Evolutionary conservation across 2,888 invertebrate species (phyloP), one percentile per base, ranked within the genome.

Genomic region (Tillus elongatus): DNA sequence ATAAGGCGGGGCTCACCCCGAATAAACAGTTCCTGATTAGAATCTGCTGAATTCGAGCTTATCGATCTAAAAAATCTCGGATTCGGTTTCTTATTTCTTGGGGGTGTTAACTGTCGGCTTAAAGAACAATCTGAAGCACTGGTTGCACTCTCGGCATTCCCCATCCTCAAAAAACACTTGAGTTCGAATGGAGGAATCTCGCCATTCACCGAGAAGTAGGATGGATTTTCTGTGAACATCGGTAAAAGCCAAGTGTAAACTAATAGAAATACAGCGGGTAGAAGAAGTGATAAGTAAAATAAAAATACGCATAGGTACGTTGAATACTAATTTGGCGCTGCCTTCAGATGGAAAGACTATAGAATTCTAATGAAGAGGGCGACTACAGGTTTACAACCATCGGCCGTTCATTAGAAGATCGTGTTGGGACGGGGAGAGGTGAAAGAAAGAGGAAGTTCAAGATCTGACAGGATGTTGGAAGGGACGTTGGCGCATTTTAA

Each of bases 171-270:
- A n/a, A n/a, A n/a, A n/a, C n/a, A n/a, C n/a, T n/a, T n/a, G 47
- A 48, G 52, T 32, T 38, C 37, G 24, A 13, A 26, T 13, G 24
- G 26, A 30, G 26, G 13, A 3, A 3, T 11, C 13, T 58, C 71
- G 55, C 73, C 70, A 47, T 74, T 71, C 53, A 82, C 65, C 54
- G 80, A 74, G 63, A 84, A 84, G 62, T 84, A 84, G 44, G 82
- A 82, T 30, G 83, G 83, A 64, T 83, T 84, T 68, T 83, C 83
- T 82, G 74, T 49, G 50, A 73, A 70, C 61, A 68, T 46, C n/a
- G n/a, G n/a, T n/a, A n/a, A n/a, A n/a, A n/a, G n/a, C n/a, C n/a
- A n/a, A n/a, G n/a, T n/a, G n/a, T n/a, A n/a, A n/a, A n/a, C n/a
- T n/a, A n/a, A n/a, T n/a, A n/a, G n/a, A n/a, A n/a, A n/a, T n/a